A percentile compares a stretch with the other conserved stretches of the same genome.
These are phyloP conservation scores for Meriones unguiculatus DNA, from an alignment of 2,113 vertebrate genomes.

Conservation along the genomic window DNA sequence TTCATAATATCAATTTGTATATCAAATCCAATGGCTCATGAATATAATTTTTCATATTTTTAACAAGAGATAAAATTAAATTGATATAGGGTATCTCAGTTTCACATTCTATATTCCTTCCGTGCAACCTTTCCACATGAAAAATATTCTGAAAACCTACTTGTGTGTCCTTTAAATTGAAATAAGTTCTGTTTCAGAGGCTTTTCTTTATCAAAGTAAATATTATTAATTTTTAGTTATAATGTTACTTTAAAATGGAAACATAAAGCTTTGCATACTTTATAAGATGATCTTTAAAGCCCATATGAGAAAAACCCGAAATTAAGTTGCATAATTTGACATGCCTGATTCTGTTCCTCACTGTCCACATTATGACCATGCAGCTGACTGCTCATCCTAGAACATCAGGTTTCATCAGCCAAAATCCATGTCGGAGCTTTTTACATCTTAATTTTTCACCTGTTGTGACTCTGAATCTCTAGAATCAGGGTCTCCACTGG, in stretches of 20 bases:
- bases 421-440: neutral
- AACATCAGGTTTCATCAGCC: neutral
- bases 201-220: neutral
- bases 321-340: neutral
- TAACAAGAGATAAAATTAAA: neutral
- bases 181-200: neutral
- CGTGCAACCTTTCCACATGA: neutral
- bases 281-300: neutral
- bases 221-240: neutral
- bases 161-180: neutral
- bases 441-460: neutral
- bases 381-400: neutral
- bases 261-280: neutral
- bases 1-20: neutral
- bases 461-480: neutral
- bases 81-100: neutral
- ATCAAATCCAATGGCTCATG: neutral
- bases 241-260: neutral
- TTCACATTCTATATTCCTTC: neutral
- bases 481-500: neutral
- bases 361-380: neutral
- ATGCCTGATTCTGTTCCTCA: neutral
- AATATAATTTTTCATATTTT: neutral
- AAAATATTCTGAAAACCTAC: neutral
- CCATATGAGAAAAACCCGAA: neutral